Conservation (phyloP, 2,797 vertebrate genomes). For the Ctenopoma multispine region DNA sequence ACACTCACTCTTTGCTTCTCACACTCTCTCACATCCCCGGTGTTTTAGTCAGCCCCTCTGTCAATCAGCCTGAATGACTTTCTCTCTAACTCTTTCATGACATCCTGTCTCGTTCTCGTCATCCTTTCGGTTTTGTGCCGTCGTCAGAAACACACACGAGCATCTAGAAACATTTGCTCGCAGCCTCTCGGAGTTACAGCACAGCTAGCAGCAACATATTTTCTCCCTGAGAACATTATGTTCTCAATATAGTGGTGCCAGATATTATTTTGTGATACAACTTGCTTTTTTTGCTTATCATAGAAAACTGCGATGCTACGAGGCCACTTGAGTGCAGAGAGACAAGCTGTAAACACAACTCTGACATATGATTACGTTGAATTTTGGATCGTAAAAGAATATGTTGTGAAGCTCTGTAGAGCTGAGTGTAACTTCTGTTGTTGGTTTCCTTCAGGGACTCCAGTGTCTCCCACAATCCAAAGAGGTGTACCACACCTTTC, state of each 20-base stretch:
- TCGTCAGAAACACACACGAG: not conserved
- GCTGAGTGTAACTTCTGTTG: too few species aligned
- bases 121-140: constrained; percentile 5
- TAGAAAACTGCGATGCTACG: not conserved
- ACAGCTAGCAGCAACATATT: not conserved
- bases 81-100: constrained; percentile 18
- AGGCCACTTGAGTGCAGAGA: too few species aligned
- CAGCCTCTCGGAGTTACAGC: not conserved
- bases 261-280: not conserved
- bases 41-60: constrained; percentile 14
- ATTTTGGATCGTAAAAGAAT: too few species aligned
- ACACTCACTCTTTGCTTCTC: constrained; percentile 23
- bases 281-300: not conserved
- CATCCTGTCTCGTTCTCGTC: constrained; percentile 41
- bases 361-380: too few species aligned
- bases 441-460: too few species aligned
- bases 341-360: not conserved
- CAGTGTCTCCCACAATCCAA: too few species aligned
- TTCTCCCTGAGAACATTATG: not conserved
- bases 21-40: constrained; percentile 15
- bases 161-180: not conserved
- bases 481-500: too few species aligned
- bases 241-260: not conserved
- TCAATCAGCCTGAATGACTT: constrained; percentile 46
- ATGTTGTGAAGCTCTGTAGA: too few species aligned